These are phyloP conservation scores for Leptosomus discolor DNA, from an alignment of 2,113 vertebrate species.

Conservation along the genomic window DNA sequence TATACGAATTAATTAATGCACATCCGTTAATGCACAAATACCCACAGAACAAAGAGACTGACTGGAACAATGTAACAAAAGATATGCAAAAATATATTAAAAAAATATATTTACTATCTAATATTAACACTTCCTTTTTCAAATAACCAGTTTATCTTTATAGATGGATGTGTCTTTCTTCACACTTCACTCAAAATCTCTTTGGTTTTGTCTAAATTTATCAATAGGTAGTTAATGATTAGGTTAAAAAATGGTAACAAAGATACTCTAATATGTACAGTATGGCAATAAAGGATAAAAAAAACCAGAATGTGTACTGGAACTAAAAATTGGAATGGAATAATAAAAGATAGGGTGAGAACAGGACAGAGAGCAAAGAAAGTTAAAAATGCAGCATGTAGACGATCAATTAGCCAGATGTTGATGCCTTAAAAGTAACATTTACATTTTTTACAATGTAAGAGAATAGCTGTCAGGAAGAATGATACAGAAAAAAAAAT, in stretches of 20 bases:
- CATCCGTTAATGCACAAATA: background rate
- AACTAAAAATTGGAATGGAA: background rate
- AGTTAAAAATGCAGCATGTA: background rate
- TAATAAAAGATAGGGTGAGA: background rate
- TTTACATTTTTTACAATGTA: background rate
- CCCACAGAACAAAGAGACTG: background rate
- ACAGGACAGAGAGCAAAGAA: background rate
- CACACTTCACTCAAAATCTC: background rate
- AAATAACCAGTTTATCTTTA: background rate
- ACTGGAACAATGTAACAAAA: background rate
- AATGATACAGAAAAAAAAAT: background rate
- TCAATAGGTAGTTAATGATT: background rate
- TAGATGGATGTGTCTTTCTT: background rate
- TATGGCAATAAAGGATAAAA: background rate
- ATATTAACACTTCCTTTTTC: background rate
- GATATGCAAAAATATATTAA: background rate
- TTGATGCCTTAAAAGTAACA: background rate
- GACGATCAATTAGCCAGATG: background rate
- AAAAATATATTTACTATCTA: background rate
- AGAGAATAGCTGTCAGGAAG: background rate
- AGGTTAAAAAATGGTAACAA: background rate
- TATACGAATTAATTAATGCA: background rate
- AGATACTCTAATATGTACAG: background rate
- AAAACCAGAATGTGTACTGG: background rate
- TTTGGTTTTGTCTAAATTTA: background rate